Evolutionary conservation across 2,113 vertebrate genomes (phyloP), one percentile per base, ranked within the genome.

Genomic region (Mixornis gularis): DNA sequence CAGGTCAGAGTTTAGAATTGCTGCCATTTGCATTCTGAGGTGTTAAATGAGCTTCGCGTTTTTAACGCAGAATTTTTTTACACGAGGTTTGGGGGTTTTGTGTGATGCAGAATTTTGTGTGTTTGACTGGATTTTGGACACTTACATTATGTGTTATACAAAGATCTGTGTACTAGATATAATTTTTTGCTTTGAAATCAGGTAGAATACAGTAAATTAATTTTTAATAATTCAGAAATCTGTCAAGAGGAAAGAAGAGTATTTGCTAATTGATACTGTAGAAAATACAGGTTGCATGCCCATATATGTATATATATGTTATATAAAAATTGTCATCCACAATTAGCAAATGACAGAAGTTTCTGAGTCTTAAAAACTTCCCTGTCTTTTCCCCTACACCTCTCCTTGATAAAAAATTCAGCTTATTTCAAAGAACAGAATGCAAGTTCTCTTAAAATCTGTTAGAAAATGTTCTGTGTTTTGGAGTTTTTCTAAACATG

Each of bases 1-100:
- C 98, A 95, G 99, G 99, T 99, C 91, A 97, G 97, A 49, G 29
- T 48, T 76, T 1, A 1, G 1, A 16, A 26, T 51, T 70, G 18
- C 43, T 26, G 3, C 49, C 8, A 1, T 41, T 62, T 79, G 14
- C 14, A 2, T 70, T 85, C 58, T n/a, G 25, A 81, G 40, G 3
- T 79, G 32, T 55, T 55, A 15, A 63, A 25, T 0, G 1, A 91
- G 24, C 6, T 46, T 56, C 21, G 7, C 0, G 3, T 48, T 85
- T 41, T 41, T 55, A 26, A 64, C 1, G 3, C 1, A 3, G 3
- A 9, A 7, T n/a, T 25, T 17, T 60, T 69, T 60, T 8, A 19
- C 13, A 3, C 3, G 1, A 38, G 11, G 12, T 73, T 94, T 43
- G 4, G 32, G 6, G 0, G 1, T 32, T 79, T 66, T 44, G 27